Evolutionary conservation across 2,797 vertebrate species (phyloP), one percentile per base, ranked within the genome.

Genomic region (Crenuchus spilurus): DNA sequence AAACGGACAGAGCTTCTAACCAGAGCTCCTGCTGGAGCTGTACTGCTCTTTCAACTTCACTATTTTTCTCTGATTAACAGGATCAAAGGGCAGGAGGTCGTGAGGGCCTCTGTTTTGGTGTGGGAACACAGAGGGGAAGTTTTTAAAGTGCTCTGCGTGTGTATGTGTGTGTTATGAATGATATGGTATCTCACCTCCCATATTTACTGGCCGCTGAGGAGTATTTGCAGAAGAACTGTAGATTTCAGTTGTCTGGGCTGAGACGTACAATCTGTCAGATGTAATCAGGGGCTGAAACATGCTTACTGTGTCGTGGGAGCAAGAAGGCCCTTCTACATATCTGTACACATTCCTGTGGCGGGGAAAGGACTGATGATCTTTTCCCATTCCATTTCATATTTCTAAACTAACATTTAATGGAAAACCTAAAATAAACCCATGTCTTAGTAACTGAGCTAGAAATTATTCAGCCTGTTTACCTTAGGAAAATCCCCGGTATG

Each of bases 41-140:
- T 37, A 70, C 63, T 4, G 20, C 35, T 16, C 67, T 75, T 72
- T 79, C 55, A 49, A 42, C 24, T 37, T 69, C 31, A 31, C 74
- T 20, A 6, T 51, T 26, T 20, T 65, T 39, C 49, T 26, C 64
- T 79, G 72, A 68, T 82, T 83, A 51, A 77, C 57, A 7, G 58
- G 77, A 78, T 71, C 77, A 70, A 14, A 55, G 51, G 51, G 14
- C 51, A 28, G 3, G 48, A 54, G 72, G 48, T 77, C 76, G 30
- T 39, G 31, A 18, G 6, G 18, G 11, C 22, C 30, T 22, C 16
- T 8, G 31, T 55, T 41, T 61, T 33, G 39, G 18, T 24, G 26
- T 20, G 22, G 1, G 18, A 16, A 42, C 42, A 41, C 18, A 28
- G 52, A 41, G 6, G 51, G 8, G 1, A 6, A 26, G 20, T 18